Percentiles rank a stretch among this genome's conserved stretches.
Evolutionary conservation across 2,888 invertebrate species (phyloP).

Genomic region (Hemithea aestivaria): DNA sequence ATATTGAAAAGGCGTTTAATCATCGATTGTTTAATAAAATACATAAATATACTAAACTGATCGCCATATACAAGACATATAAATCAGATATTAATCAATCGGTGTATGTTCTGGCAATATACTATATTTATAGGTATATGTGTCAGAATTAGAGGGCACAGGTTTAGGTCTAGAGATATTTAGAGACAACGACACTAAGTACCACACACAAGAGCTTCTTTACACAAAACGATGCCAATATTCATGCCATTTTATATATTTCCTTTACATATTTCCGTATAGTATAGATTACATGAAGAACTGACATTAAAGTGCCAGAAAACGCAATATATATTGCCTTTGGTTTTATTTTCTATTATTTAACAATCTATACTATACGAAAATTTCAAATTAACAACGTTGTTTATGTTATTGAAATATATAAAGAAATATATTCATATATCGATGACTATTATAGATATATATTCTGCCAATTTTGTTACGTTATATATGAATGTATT

Average conservation of each 20-base stretch:
- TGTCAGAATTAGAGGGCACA: constrained; percentile 8
- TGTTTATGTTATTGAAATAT: constrained; percentile 13
- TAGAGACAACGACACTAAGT: constrained; percentile 75
- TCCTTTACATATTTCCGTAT: constrained; percentile 25
- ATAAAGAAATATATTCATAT: constrained; percentile 27
- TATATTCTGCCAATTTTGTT: constrained; percentile 31
- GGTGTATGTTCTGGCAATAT: constrained; percentile 1
- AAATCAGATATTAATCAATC: not conserved
- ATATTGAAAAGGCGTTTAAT: constrained; percentile 8
- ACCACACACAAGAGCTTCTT: constrained; percentile 70
- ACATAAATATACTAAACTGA: too few species aligned
- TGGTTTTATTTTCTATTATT: constrained; percentile 38
- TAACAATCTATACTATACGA: constrained; percentile 37
- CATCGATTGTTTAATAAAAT: constrained; percentile 16
- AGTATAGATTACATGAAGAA: constrained; percentile 52
- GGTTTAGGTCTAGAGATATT: constrained; percentile 44
- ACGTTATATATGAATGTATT: constrained; percentile 16
- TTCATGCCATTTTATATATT: constrained; percentile 26
- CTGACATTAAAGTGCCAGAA: constrained; percentile 65
- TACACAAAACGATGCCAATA: constrained; percentile 49
- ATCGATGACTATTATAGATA: constrained; percentile 17
- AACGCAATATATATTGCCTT: constrained; percentile 46
- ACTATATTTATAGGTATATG: not conserved
- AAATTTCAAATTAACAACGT: too few species aligned
- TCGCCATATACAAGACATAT: not conserved